Base-by-base conservation (phyloP, 2,888 invertebrate genomes). In the Eupithecia vulgata region DNA sequence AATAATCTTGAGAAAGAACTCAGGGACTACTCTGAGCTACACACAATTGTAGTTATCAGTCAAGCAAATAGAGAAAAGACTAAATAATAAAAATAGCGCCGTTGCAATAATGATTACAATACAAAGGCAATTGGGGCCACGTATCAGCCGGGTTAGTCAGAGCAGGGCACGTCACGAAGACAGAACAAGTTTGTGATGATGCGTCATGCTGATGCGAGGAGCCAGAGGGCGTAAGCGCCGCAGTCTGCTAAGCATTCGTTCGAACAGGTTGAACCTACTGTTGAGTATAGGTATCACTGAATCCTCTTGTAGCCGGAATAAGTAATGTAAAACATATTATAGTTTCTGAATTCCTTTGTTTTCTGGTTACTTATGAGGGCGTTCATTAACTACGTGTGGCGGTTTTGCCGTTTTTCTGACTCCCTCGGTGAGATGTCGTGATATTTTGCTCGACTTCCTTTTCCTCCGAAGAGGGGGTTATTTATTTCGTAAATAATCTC, bases 151-250 rank as follows among this genome's bases (percentile, higher is more conserved):
- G 81, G 83, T 86, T 85, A 85, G 85, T 86, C 86, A 85, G 82
- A 82, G 72, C 62, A 72, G 75, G 72, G 77, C 83, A 77, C 80
- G 83, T 84, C 85, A 83, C 82, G 82, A 83, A 81, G 73, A 78
- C 76, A 79, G 80, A 88, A 87, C 87, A 81, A 82, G 87, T 87
- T 87, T 83, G 81, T 78, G 80, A 79, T 81, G 83, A 86, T 88
- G 87, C 84, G 87, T 88, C 87, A 88, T 84, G 79, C 77, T 76
- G 57, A 70, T 59, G 73, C 59, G 76, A 76, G 80, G 35, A 70
- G 73, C 76, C 81, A 80, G 83, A 85, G 80, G 81, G 76, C 80
- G 76, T 81, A 81, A 75, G 78, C 71, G 77, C 77, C 69, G 68
- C 66, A 21, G n/a, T 62, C 25, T 7, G 59, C 42, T 13, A 37